A percentile compares a stretch with the other conserved stretches of the same genome.
These are phyloP conservation scores for Zaprionus tsacasi DNA, from an alignment of 1,140 invertebrate species.

Conservation along the genomic window DNA sequence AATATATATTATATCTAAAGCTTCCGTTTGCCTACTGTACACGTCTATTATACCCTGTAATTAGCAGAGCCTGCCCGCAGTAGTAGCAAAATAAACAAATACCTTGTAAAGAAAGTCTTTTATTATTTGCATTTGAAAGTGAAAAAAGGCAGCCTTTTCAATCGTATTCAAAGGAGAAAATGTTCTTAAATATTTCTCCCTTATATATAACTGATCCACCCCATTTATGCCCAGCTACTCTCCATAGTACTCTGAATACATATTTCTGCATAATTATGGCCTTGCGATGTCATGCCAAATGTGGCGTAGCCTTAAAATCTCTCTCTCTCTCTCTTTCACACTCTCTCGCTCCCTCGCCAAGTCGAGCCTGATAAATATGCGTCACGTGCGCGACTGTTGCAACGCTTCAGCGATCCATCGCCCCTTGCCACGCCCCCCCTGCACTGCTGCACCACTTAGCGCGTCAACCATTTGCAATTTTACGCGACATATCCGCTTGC, in stretches of 20 bases:
- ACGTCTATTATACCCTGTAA: no score
- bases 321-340: not conserved
- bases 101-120: no score
- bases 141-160: no score
- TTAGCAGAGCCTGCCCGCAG: not conserved
- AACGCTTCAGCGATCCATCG: slow-evolving; percentile 1
- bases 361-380: slow-evolving; percentile 21
- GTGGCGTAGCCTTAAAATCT: slow-evolving; percentile 4
- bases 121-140: no score
- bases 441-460: slow-evolving; percentile 38
- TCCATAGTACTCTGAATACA: not conserved
- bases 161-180: not conserved
- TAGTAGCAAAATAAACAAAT: not conserved
- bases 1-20: no score
- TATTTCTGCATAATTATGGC: slow-evolving; percentile 34
- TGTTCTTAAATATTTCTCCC: not conserved
- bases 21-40: no score
- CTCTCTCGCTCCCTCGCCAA: no score
- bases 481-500: slow-evolving; percentile 78
- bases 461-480: slow-evolving; percentile 62
- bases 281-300: slow-evolving; percentile 4
- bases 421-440: not conserved
- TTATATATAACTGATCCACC: not conserved
- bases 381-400: slow-evolving; percentile 9
- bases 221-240: not conserved